phyloP scores from a whole-genome alignment of 2,888 invertebrate species.

The Lobophora halterata region DNA sequence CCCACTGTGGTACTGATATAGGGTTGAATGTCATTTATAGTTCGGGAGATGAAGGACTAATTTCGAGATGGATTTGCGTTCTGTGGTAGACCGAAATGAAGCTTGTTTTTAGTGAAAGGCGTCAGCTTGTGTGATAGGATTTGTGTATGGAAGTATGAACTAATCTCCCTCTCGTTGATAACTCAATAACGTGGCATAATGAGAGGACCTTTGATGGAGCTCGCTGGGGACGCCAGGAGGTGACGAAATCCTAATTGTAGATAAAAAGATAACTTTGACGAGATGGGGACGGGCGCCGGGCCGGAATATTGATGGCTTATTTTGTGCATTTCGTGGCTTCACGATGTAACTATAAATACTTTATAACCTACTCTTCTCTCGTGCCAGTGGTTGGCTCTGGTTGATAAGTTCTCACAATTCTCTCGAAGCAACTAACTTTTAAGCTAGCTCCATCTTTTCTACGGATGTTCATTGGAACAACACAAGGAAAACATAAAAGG shows the following conservation, averaged over 20 bases:
- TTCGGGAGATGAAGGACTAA: slow-evolving; percentile 38
- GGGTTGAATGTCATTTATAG: slow-evolving; percentile 34
- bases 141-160: slow-evolving; percentile 80
- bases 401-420: too few relatives aligned
- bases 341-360: too few relatives aligned
- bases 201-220: slow-evolving; percentile 76
- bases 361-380: too few relatives aligned
- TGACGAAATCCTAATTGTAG: slow-evolving; percentile 80
- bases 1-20: slow-evolving; percentile 5
- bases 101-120: slow-evolving; percentile 76
- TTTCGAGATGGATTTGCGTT: slow-evolving; percentile 39
- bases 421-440: too few relatives aligned
- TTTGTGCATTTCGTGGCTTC: slow-evolving; percentile 37
- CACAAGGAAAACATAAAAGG: too few relatives aligned
- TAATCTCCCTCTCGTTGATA: slow-evolving; percentile 78
- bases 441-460: too few relatives aligned
- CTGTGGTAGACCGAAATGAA: slow-evolving; percentile 76
- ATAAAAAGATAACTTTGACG: slow-evolving; percentile 77
- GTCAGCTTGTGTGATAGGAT: slow-evolving; percentile 81
- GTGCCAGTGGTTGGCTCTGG: too few relatives aligned
- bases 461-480: too few relatives aligned
- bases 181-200: slow-evolving; percentile 78
- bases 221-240: slow-evolving; percentile 56
- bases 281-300: slow-evolving; percentile 47
- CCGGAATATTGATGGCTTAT: slow-evolving; percentile 47